phyloP scores from a whole-genome alignment of 1,140 invertebrate genomes.

The Drosophila pallidifrons region DNA sequence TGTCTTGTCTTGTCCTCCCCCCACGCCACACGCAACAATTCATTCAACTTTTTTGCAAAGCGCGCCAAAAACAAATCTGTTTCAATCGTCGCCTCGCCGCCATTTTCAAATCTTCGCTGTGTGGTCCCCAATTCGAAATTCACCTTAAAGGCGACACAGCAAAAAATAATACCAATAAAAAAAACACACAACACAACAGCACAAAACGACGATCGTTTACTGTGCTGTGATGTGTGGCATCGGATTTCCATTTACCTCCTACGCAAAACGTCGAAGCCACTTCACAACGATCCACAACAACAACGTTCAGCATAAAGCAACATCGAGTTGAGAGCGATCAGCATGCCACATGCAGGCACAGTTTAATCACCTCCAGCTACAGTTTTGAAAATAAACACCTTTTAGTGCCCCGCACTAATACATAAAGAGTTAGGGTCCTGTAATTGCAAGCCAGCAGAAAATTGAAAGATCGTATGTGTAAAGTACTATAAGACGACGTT shows the following conservation, averaged over 20 bases:
- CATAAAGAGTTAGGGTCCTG: not conserved
- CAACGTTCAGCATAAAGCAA: not conserved
- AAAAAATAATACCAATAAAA: slow-evolving; percentile 36
- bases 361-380: slow-evolving; percentile 52
- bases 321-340: slow-evolving; percentile 2
- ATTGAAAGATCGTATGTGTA: not conserved
- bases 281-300: not conserved
- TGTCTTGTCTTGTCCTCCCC: not conserved
- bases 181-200: not conserved
- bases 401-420: not conserved
- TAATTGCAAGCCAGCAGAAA: slow-evolving; percentile 32
- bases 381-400: slow-evolving; percentile 62
- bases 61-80: slow-evolving; percentile 65
- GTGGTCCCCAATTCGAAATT: slow-evolving; percentile 58
- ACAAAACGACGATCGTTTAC: not conserved
- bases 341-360: slow-evolving; percentile 34
- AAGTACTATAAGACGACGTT: not conserved
- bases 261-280: slow-evolving; percentile 25
- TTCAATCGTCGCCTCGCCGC: slow-evolving; percentile 42
- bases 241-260: slow-evolving; percentile 53
- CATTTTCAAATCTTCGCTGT: slow-evolving; percentile 63
- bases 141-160: slow-evolving; percentile 55
- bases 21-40: slow-evolving; percentile 6
- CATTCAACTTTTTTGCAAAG: slow-evolving; percentile 60
- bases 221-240: slow-evolving; percentile 19